Conservation (phyloP, 2,888 invertebrate genomes). For the Stenodema calcarata region DNA sequence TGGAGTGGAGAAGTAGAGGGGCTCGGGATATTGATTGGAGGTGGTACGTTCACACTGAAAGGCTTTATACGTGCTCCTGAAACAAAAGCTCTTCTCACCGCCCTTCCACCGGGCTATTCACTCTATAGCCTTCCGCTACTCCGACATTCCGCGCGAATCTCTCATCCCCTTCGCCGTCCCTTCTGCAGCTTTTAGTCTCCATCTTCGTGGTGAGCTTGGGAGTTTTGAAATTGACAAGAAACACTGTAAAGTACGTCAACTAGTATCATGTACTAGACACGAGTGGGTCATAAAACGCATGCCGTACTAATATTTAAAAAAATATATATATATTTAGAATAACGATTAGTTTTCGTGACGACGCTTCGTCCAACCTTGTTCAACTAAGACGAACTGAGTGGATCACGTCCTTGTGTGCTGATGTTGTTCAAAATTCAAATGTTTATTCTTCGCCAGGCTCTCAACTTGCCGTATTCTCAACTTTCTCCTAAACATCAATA, state of each 20-base stretch:
- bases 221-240: background rate
- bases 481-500: too few relatives aligned
- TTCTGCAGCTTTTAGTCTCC: background rate
- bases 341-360: too few relatives aligned
- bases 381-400: too few relatives aligned
- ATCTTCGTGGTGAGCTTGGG: background rate
- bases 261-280: too few relatives aligned
- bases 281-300: too few relatives aligned
- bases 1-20: background rate
- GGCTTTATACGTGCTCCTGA: conserved; percentile 2
- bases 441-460: too few relatives aligned
- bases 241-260: background rate
- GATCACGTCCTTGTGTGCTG: too few relatives aligned
- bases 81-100: background rate
- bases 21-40: background rate
- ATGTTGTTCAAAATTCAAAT: too few relatives aligned
- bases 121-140: background rate
- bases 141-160: background rate
- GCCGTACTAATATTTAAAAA: too few relatives aligned
- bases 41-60: background rate
- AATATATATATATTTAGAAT: too few relatives aligned
- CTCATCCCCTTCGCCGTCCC: background rate
- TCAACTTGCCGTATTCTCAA: too few relatives aligned
- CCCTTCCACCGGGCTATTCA: background rate
- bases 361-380: too few relatives aligned